Base-by-base conservation (phyloP, 2,888 invertebrate species). In the Gnatocerus cornutus region DNA sequence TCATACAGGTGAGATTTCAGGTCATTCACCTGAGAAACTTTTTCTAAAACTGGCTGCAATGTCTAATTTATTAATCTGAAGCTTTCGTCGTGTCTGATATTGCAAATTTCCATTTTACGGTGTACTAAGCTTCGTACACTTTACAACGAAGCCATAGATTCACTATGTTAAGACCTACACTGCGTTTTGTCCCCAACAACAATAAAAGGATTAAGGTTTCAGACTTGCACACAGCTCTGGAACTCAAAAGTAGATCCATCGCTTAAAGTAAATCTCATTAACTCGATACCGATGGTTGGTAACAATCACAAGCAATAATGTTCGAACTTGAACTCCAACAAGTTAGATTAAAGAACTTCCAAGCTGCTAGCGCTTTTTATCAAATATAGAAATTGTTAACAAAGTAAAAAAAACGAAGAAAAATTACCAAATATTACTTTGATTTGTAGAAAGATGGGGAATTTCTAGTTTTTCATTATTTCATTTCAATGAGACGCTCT, bases 171-270 rank as follows among this genome's bases (percentile, higher is more conserved):
- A 46, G 16, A 46, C 46, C 55, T 52, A 33, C 21, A 21, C 21
- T 21, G 4, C 30, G 39, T 55, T 55, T 55, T 39, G 55, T 55
- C 39, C 39, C 13, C 33, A 37, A 39, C 39, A 39, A 39, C 55
- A 55, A 55, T 55, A 55, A 50, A 50, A 50, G 30, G 50, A 50
- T 30, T 30, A 50, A 50, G 12, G 30, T 27, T 29, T 50, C 12
- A 30, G 30, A 30, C 50, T 50, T 50, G 50, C 16, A 46, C 16
- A 46, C 9, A 16, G 16, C 29, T 16, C 50, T 12, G n/a, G 10
- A 50, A 29, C 50, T 29, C 16, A 6, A 10, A 46, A 21, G 27
- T 16, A 50, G 30, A 50, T 46, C 50, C 13, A 48, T 29, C 8
- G 50, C 30, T 50, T 50, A 30, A 29, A 21, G 12, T 50, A 50